phyloP scores from a whole-genome alignment of 2,888 invertebrate species.

The Leptinotarsa peninsularis region DNA sequence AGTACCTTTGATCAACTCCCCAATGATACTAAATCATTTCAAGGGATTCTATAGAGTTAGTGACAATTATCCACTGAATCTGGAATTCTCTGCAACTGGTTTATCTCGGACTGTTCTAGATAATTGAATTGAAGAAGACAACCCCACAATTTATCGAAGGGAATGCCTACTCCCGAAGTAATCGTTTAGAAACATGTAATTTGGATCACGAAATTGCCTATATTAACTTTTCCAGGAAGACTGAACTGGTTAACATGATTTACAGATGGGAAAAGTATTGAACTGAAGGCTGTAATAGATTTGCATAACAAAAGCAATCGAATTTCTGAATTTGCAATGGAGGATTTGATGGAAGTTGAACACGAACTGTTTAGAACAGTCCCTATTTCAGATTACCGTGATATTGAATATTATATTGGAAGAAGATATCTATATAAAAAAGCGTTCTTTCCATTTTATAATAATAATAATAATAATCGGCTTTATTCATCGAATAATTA shows the following conservation, averaged over 20 bases:
- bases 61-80: slow-evolving; percentile 5
- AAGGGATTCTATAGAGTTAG: neutral
- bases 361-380: neutral
- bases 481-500: too few species aligned
- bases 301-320: neutral
- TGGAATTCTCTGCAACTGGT: neutral
- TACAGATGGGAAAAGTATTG: neutral
- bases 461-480: too few species aligned
- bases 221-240: neutral
- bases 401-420: too few species aligned
- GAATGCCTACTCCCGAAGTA: neutral
- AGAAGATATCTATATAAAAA: too few species aligned
- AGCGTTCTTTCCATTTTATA: too few species aligned
- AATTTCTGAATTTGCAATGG: neutral
- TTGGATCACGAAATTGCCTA: neutral
- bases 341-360: neutral
- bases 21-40: neutral
- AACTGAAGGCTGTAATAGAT: neutral
- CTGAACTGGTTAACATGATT: neutral
- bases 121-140: slow-evolving; percentile 10
- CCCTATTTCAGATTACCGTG: too few species aligned
- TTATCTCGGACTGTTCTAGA: neutral
- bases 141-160: slow-evolving; percentile 1
- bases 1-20: neutral
- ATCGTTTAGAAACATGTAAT: neutral